These are phyloP conservation scores for Brassicogethes aeneus DNA, from an alignment of 2,888 invertebrate genomes.

Conservation along the genomic window DNA sequence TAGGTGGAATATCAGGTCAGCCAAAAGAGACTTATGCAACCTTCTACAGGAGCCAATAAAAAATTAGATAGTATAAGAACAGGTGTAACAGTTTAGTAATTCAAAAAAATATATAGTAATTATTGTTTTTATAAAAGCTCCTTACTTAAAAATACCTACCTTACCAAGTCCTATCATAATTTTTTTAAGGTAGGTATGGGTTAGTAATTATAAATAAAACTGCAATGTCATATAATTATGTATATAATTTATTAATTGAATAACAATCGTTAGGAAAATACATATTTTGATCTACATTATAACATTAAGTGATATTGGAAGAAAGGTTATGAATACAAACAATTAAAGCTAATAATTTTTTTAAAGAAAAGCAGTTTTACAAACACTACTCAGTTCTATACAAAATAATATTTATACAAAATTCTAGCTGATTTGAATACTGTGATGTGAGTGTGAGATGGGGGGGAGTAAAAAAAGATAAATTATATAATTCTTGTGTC, in stretches of 20 bases:
- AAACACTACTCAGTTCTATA: slow-evolving; percentile 22
- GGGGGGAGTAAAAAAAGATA: slow-evolving; percentile 12
- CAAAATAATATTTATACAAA: slow-evolving; percentile 17
- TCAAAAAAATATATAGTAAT: slow-evolving; percentile 20
- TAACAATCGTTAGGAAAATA: slow-evolving; percentile 34
- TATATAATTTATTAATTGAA: slow-evolving; percentile 33
- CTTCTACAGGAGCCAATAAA: slow-evolving; percentile 10
- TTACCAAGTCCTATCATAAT: too few species aligned
- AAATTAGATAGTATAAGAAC: slow-evolving; percentile 8
- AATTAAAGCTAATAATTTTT: slow-evolving; percentile 27
- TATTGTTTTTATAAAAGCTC: slow-evolving; percentile 14
- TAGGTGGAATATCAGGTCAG: slow-evolving; percentile 24
- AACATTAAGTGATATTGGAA: slow-evolving; percentile 1
- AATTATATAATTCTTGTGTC: slow-evolving; percentile 13
- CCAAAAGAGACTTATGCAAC: slow-evolving; percentile 11
- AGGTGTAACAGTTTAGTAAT: slow-evolving; percentile 7
- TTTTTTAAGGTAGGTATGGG: background rate
- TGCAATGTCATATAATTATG: slow-evolving; percentile 11
- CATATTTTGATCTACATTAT: slow-evolving; percentile 24
- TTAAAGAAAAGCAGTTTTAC: slow-evolving; percentile 20
- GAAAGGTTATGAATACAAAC: slow-evolving; percentile 1
- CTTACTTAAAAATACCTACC: too few species aligned
- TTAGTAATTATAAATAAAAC: background rate
- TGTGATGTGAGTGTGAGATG: slow-evolving; percentile 32
- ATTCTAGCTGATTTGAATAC: slow-evolving; percentile 30